Conservation (phyloP, 1,140 invertebrate genomes). For the Euura saliciscinereae region DNA sequence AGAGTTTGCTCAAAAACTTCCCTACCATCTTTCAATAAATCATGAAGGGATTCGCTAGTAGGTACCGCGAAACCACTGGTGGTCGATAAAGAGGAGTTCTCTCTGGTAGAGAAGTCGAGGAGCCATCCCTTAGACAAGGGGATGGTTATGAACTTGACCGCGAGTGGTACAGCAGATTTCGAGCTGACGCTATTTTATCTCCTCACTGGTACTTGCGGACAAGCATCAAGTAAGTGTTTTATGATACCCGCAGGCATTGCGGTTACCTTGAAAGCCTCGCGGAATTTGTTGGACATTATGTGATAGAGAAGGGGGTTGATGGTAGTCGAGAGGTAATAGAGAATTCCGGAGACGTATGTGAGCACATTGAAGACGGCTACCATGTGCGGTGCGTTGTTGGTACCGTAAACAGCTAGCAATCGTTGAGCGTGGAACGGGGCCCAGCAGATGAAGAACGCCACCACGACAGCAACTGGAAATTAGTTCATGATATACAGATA, state of each 20-base stretch:
- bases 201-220: background rate
- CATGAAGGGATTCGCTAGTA: no score
- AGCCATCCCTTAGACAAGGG: no score
- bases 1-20: no score
- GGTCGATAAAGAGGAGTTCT: no score
- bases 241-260: background rate
- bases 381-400: constrained; percentile 31
- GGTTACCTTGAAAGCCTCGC: constrained; percentile 79
- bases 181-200: background rate
- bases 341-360: constrained; percentile 77
- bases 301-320: constrained; percentile 86
- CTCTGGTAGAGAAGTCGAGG: no score
- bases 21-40: no score
- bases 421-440: constrained; percentile 91
- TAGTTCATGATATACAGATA: no score
- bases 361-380: constrained; percentile 58
- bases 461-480: constrained; percentile 84
- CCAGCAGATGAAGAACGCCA: constrained; percentile 94
- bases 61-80: no score
- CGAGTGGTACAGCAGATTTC: background rate
- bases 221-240: background rate
- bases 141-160: no score
- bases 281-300: constrained; percentile 87
- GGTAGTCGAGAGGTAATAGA: constrained; percentile 83
- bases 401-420: constrained; percentile 77